These are phyloP conservation scores for Achroia grisella DNA, from an alignment of 1,140 invertebrate genomes.

Conservation along the genomic window DNA sequence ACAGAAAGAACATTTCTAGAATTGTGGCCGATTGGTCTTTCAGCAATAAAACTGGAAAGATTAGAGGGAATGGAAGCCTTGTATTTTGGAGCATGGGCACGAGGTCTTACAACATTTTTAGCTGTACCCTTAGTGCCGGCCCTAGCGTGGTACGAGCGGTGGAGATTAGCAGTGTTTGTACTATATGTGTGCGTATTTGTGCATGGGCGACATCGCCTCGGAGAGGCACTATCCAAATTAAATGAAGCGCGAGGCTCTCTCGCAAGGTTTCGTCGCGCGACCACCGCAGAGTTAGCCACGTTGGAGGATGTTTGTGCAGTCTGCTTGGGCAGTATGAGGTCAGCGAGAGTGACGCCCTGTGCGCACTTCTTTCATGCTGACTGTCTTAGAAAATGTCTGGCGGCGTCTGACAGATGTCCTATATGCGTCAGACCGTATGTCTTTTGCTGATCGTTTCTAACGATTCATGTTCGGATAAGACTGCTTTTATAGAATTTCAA, in stretches of 20 bases:
- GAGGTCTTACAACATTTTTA: conserved; percentile 72
- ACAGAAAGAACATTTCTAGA: conserved; percentile 83
- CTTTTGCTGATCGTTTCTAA: conserved; percentile 39
- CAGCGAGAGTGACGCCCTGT: conserved; percentile 82
- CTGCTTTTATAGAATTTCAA: conserved; percentile 13
- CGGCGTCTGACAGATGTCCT: conserved; percentile 80
- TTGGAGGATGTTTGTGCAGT: conserved; percentile 86
- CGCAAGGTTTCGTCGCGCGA: conserved; percentile 78
- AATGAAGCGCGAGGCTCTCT: conserved; percentile 76
- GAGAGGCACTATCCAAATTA: conserved; percentile 73
- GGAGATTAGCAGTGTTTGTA: conserved; percentile 75
- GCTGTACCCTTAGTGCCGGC: conserved; percentile 74
- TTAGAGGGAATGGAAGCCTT: conserved; percentile 80
- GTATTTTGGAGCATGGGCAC: conserved; percentile 78
- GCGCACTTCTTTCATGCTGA: conserved; percentile 85
- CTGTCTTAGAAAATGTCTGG: conserved; percentile 81
- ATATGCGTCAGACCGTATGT: conserved; percentile 77
- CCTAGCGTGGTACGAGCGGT: conserved; percentile 73
- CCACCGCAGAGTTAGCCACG: conserved; percentile 76
- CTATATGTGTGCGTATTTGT: conserved; percentile 81
- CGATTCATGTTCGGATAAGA: conserved; percentile 19
- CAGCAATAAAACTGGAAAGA: conserved; percentile 74
- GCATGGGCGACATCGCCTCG: conserved; percentile 76
- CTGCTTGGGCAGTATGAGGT: conserved; percentile 80
- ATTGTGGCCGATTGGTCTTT: conserved; percentile 74